A percentile compares a stretch with the other conserved stretches of the same genome.
Evolutionary conservation across 2,113 vertebrate species (phyloP).

Genomic region (Vombatus ursinus): DNA sequence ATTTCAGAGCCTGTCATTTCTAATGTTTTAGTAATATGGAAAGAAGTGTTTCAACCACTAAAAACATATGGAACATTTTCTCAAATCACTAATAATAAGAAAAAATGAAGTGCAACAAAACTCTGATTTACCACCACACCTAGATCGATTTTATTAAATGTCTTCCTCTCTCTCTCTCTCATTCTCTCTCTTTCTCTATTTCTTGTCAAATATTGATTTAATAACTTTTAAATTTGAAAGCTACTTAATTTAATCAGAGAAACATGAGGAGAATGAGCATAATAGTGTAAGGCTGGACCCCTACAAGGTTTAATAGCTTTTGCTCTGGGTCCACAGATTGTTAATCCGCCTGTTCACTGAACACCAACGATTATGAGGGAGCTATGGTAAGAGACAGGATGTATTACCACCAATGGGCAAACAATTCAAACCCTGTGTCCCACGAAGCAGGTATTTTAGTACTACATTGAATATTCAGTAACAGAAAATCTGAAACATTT

Average conservation of each 20-base stretch:
- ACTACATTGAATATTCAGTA: neutral
- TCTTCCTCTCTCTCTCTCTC: no score
- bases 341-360: neutral
- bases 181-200: neutral
- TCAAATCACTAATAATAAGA: no score
- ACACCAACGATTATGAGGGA: neutral
- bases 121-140: no score
- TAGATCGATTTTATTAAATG: no score
- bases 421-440: neutral
- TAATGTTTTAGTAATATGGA: no score
- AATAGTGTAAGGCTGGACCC: neutral
- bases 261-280: neutral
- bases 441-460: neutral
- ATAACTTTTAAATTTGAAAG: neutral
- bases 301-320: neutral
- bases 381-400: neutral
- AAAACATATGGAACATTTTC: no score
- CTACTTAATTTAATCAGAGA: neutral
- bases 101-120: no score
- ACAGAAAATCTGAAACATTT: neutral
- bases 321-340: neutral
- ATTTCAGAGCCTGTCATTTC: no score
- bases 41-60: no score
- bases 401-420: neutral
- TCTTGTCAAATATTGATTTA: neutral